phyloP scores from a whole-genome alignment of 2,888 invertebrate genomes.

The Allacma fusca region DNA sequence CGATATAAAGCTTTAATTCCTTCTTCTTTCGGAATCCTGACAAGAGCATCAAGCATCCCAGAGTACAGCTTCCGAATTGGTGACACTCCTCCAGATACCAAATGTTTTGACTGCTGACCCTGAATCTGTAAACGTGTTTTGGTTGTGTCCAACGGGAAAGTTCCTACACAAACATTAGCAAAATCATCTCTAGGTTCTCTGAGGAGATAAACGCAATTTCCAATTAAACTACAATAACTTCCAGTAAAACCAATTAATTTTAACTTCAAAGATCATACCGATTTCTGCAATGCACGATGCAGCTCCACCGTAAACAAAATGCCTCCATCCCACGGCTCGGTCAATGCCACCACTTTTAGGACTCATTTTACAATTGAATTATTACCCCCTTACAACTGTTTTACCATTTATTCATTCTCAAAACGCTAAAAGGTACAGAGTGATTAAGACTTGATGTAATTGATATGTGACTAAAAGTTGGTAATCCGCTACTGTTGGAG shows the following conservation, averaged over 20 bases:
- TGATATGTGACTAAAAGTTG: no score
- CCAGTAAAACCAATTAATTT: no score
- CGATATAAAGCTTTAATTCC: slow-evolving; percentile 85
- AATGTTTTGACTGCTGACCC: slow-evolving; percentile 77
- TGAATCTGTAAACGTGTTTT: slow-evolving; percentile 94
- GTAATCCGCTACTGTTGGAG: no score
- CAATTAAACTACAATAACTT: no score
- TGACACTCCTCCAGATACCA: slow-evolving; percentile 56
- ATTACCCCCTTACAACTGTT: neutral
- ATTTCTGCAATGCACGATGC: slow-evolving; percentile 94
- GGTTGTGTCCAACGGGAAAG: slow-evolving; percentile 95
- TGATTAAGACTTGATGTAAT: no score
- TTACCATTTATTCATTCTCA: neutral
- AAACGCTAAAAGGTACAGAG: neutral
- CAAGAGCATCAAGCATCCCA: slow-evolving; percentile 91
- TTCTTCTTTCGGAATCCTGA: slow-evolving; percentile 86
- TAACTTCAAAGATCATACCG: slow-evolving; percentile 70
- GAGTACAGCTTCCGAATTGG: slow-evolving; percentile 77
- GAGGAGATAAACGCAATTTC: no score
- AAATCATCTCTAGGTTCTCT: no score
- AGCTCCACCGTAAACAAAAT: slow-evolving; percentile 92
- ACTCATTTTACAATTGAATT: slow-evolving; percentile 48
- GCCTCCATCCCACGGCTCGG: slow-evolving; percentile 73
- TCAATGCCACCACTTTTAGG: slow-evolving; percentile 55
- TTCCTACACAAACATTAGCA: slow-evolving; percentile 72